Evolutionary conservation across 2,797 vertebrate species (phyloP), one percentile per base, ranked within the genome.

Genomic region (Scomberomorus guttatus): DNA sequence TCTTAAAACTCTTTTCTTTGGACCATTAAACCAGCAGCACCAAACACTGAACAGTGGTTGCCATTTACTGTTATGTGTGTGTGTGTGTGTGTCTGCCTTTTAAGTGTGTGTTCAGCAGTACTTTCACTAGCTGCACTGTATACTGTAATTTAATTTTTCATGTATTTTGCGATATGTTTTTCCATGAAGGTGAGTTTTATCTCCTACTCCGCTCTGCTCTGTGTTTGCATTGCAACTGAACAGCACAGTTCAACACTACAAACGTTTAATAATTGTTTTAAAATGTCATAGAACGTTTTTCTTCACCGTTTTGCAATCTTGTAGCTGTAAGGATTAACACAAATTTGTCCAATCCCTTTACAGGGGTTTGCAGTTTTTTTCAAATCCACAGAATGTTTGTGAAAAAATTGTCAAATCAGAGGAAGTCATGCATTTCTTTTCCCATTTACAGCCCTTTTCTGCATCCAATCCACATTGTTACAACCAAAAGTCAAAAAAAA

Each of bases 1-100:
- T 73, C 69, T 75, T 24, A 76, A 61, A 65, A 44, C 71, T 48
- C 29, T 32, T 65, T 61, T 81, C 66, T 69, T 56, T 79, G 61
- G 57, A 34, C 32, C 55, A 56, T 81, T 83, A 86, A 80, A 74
- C 61, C 37, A 7, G 75, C 4, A 54, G 60, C 69, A 25, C 63
- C 34, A 25, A 59, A 39, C 59, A 37, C 60, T 66, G 37, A 66
- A 68, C 80, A 42, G 34, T 20, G 22, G 55, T 76, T 27, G 24
- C 46, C 39, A 29, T 70, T 80, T 51, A 79, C 37, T 61, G 59
- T 55, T 14, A 52, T 39, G 17, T 58, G 29, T 32, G 20, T 71
- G 20, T 37, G 27, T 66, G 55, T 55, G 20, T 50, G 11, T 51
- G 14, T 64, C 22, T 64, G 37, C 2, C 25, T 37, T 65, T 68